Evolutionary conservation across 1,140 invertebrate species (phyloP).

Genomic region (Myzus persicae): DNA sequence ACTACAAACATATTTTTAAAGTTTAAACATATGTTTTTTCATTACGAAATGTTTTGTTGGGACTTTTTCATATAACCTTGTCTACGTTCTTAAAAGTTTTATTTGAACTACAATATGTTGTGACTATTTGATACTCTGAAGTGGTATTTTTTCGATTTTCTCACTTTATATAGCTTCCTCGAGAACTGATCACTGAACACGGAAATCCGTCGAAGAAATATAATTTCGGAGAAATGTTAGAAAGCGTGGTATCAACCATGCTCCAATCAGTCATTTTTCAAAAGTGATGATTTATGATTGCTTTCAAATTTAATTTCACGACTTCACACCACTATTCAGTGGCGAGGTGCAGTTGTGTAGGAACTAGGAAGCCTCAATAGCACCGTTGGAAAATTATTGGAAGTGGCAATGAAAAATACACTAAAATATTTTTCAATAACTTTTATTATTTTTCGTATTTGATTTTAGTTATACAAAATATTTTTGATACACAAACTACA

Average conservation of each 20-base stretch:
- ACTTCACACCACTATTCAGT: not conserved
- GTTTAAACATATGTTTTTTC: not conserved
- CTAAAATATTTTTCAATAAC: not conserved
- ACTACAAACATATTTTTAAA: no score
- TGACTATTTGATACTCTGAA: not conserved
- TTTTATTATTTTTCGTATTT: not conserved
- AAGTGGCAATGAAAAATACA: not conserved
- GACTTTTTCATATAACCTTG: not conserved
- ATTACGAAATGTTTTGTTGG: not conserved
- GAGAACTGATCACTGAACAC: not conserved
- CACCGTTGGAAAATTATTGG: not conserved
- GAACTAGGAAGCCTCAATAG: not conserved
- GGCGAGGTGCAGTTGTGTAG: not conserved
- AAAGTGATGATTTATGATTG: not conserved
- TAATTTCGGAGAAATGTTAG: not conserved
- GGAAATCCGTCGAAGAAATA: not conserved
- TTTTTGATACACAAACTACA: no score
- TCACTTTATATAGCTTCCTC: not conserved
- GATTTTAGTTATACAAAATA: no score
- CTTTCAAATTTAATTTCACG: not conserved
- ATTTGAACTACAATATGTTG: not conserved
- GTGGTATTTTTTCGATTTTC: slow-evolving; percentile 1
- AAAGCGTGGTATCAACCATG: not conserved
- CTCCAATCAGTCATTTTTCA: not conserved
- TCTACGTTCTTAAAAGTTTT: not conserved